Evolutionary conservation across 2,888 invertebrate genomes (phyloP), one percentile per base, ranked within the genome.

Genomic region (Amphiduros pacificus): DNA sequence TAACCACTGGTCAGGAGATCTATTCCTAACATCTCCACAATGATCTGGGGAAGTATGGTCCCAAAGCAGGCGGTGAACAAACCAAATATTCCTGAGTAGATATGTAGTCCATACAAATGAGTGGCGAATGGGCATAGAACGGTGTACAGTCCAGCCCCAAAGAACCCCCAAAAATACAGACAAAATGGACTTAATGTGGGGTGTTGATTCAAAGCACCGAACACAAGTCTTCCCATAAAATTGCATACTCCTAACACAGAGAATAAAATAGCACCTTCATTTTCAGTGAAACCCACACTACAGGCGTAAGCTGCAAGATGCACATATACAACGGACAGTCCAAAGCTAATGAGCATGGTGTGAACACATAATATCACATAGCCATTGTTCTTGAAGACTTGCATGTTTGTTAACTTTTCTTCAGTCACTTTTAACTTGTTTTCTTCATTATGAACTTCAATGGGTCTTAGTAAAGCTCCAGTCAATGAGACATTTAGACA

Each of bases 221-320:
- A 72, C 17, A 56, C 50, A 20, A 73, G 52, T 4, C 74, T 66
- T 44, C 73, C 74, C n/a, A 69, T 51, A 26, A 73, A 62, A 60
- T 74, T 74, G 1, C 72, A 56, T 2, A 74, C 58, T 6, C 74
- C 74, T 3, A 73, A 63, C 1, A 65, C 66, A 6, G 73, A 73
- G 27, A 73, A 64, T 1, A 74, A 52, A 27, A 71, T 31, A 6
- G 74, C 72, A 24, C 71, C 69, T 9, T 59, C 60, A 31, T 73
- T 68, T 1, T 63, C 54, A 24, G 62, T 64, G 5, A 70, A 61
- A 9, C 71, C 73, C 14, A 57, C 62, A 1, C 44, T 52, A 49
- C 67, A 66, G 1, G 71, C 71, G 52, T 64, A 70, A 2, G 71
- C 70, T 9, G 72, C 53, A 24, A 75, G 59, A 61, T 75, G 75